Conservation (phyloP, 2,888 invertebrate genomes). For the Agriopis marginaria region DNA sequence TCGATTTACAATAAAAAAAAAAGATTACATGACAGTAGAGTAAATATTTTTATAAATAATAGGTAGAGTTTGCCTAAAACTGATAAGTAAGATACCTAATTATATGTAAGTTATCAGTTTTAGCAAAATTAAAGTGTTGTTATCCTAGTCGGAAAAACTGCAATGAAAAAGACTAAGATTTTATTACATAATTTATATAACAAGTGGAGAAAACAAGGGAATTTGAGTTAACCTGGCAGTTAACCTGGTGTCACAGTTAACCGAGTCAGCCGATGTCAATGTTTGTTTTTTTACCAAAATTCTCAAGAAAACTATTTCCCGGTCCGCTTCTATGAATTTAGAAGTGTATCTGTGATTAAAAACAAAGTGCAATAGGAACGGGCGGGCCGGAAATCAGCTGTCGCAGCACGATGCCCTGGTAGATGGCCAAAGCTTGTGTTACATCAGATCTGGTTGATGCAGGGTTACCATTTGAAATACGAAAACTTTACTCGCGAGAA, state of each 20-base stretch:
- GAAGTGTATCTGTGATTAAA: conserved; percentile 40
- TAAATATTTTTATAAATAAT: no score
- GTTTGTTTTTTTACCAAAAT: conserved; percentile 10
- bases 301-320: conserved; percentile 29
- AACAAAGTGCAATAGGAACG: conserved; percentile 55
- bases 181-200: no score
- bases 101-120: neutral
- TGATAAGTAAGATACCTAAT: no score
- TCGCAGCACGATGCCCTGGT: conserved; percentile 77
- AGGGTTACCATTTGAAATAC: conserved; percentile 23
- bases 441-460: conserved; percentile 66
- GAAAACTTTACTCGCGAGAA: neutral
- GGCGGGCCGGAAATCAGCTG: conserved; percentile 80
- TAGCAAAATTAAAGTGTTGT: neutral
- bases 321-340: conserved; percentile 39
- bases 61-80: no score
- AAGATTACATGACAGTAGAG: no score
- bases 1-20: no score
- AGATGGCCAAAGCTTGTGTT: conserved; percentile 77
- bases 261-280: neutral
- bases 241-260: no score
- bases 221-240: no score
- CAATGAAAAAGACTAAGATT: neutral
- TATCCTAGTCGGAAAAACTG: neutral
- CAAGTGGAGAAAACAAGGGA: no score